These are phyloP conservation scores for Morus bassanus DNA, from an alignment of 2,797 vertebrate species.

Conservation along the genomic window DNA sequence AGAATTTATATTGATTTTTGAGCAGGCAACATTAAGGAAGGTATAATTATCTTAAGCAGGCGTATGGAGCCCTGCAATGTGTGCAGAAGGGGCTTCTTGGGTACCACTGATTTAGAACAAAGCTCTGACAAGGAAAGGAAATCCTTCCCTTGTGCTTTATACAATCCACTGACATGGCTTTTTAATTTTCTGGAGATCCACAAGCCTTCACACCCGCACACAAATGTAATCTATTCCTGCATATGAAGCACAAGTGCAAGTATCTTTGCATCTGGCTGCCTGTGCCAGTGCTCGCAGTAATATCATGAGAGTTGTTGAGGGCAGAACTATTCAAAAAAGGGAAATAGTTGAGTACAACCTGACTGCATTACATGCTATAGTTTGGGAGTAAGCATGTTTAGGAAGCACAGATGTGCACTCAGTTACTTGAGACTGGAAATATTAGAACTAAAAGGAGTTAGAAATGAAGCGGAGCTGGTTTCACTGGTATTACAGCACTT, in stretches of 20 bases:
- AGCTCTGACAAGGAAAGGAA: background rate
- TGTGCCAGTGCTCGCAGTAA: background rate
- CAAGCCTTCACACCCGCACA: background rate
- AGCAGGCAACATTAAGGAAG: background rate
- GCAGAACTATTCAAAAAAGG: background rate
- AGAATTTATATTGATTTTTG: background rate
- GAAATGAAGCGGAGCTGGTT: background rate
- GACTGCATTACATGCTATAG: background rate
- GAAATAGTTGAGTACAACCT: background rate
- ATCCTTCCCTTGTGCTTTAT: background rate
- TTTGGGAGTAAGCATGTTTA: background rate
- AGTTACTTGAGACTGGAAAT: background rate
- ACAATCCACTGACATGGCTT: background rate
- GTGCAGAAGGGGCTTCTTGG: background rate
- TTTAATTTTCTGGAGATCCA: background rate
- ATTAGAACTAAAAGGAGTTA: background rate
- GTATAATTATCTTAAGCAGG: background rate
- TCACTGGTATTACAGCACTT: background rate
- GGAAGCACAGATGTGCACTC: background rate
- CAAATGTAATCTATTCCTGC: background rate
- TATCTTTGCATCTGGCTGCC: background rate
- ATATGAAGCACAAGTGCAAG: background rate
- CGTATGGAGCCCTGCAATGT: background rate
- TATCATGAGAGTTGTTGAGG: background rate
- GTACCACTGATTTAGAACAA: background rate